A percentile compares a stretch with the other conserved stretches of the same genome.
phyloP scores from a whole-genome alignment of 2,113 vertebrate species.

The Carlito syrichta region DNA sequence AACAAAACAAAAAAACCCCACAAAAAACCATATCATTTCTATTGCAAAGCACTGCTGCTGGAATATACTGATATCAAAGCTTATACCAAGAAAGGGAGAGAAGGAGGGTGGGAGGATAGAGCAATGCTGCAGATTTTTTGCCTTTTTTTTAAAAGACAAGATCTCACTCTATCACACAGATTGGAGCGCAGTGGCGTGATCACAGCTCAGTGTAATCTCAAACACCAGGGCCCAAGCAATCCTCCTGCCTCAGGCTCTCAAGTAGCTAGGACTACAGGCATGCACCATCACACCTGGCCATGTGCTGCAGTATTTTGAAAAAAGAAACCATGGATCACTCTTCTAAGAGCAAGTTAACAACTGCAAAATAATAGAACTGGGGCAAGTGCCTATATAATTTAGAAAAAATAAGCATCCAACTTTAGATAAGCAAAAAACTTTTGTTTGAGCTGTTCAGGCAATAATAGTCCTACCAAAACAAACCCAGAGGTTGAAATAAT shows the following conservation, averaged over 20 bases:
- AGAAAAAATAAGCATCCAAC: slow-evolving; percentile 4
- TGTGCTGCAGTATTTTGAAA: slow-evolving; percentile 31
- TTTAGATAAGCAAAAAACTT: slow-evolving; percentile 2
- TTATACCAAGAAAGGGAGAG: background rate
- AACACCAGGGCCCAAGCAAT: too few species aligned
- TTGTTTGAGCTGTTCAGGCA: background rate
- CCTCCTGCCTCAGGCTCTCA: too few species aligned
- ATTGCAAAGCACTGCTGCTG: slow-evolving; percentile 14
- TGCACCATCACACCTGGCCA: too few species aligned
- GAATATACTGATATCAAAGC: background rate
- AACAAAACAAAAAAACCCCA: too few species aligned
- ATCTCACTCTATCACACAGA: too few species aligned
- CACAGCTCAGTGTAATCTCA: too few species aligned
- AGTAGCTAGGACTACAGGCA: too few species aligned
- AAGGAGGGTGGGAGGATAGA: background rate
- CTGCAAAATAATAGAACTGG: slow-evolving; percentile 1
- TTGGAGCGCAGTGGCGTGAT: too few species aligned
- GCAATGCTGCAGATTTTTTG: too few species aligned
- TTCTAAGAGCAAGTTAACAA: slow-evolving; percentile 21
- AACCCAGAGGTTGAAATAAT: slow-evolving; percentile 29
- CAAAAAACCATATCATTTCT: slow-evolving; percentile 48
- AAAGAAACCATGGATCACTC: slow-evolving; percentile 15
- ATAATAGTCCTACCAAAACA: background rate
- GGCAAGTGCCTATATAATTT: background rate
- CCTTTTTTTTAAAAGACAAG: too few species aligned